These are phyloP conservation scores for Chlamydotis undulata DNA, from an alignment of 2,113 vertebrate species.

Conservation along the genomic window DNA sequence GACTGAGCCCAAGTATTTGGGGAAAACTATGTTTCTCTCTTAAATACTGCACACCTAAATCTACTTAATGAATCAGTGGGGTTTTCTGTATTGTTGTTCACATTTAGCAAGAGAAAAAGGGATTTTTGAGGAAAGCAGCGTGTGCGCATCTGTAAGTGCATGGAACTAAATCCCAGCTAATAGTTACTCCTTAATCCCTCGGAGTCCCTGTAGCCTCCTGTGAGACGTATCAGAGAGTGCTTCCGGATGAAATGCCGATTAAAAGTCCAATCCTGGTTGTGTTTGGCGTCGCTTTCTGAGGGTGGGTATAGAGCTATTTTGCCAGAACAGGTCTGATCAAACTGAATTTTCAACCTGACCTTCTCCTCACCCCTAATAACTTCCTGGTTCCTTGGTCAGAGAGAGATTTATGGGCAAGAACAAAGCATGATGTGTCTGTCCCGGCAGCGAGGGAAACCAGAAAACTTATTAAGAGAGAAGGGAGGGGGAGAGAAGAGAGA, in stretches of 20 bases:
- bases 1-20: background rate
- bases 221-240: background rate
- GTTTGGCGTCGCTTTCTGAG: background rate
- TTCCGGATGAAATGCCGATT: background rate
- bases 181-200: background rate
- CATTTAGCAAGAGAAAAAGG: background rate
- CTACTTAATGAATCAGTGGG: background rate
- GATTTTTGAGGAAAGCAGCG: background rate
- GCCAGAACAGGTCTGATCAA: constrained; percentile 64
- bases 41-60: background rate
- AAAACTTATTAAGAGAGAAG: constrained; percentile 59
- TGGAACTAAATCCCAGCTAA: background rate
- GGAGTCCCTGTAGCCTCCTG: background rate
- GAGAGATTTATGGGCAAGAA: constrained; percentile 76
- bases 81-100: background rate
- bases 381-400: constrained; percentile 75
- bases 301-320: constrained; percentile 9
- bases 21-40: background rate
- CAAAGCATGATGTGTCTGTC: constrained; percentile 76
- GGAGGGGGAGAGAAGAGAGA: background rate
- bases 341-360: constrained; percentile 75
- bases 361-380: constrained; percentile 75
- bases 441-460: constrained; percentile 58
- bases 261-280: background rate
- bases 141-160: background rate